phyloP scores from a whole-genome alignment of 2,888 invertebrate genomes.

The Hydroisotoma schaefferi region DNA sequence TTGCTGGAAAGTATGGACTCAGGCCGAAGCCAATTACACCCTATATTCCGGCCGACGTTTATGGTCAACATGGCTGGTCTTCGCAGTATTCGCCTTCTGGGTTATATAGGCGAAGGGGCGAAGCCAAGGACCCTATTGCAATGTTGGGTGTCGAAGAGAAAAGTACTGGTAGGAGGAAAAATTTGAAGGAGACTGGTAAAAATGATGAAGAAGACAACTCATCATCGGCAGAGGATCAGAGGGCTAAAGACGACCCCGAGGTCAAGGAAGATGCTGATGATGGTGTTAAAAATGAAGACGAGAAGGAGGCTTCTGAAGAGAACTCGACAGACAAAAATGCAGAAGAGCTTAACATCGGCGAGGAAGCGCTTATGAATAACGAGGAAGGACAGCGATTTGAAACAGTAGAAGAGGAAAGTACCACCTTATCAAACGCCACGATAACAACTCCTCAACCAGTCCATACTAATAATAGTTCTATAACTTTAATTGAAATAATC shows the following conservation, averaged over 20 bases:
- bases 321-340: conserved; percentile 1
- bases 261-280: background rate
- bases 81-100: too few relatives aligned
- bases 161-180: background rate
- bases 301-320: background rate
- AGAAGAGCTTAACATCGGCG: background rate
- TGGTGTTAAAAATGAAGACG: background rate
- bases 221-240: too few relatives aligned
- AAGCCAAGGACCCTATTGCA: background rate
- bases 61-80: background rate
- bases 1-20: conserved; percentile 7
- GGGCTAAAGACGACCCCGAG: background rate
- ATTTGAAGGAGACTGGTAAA: background rate
- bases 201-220: background rate
- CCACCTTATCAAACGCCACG: background rate
- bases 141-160: too few relatives aligned
- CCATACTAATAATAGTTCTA: too few relatives aligned
- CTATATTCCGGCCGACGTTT: conserved; percentile 1
- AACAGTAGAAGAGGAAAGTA: background rate
- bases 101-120: conserved; percentile 4
- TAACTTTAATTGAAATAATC: too few relatives aligned
- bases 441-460: too few relatives aligned
- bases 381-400: background rate
- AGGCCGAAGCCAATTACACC: conserved; percentile 6
- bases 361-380: background rate